phyloP scores from a whole-genome alignment of 1,140 invertebrate genomes.

The Bacillus rossius region DNA sequence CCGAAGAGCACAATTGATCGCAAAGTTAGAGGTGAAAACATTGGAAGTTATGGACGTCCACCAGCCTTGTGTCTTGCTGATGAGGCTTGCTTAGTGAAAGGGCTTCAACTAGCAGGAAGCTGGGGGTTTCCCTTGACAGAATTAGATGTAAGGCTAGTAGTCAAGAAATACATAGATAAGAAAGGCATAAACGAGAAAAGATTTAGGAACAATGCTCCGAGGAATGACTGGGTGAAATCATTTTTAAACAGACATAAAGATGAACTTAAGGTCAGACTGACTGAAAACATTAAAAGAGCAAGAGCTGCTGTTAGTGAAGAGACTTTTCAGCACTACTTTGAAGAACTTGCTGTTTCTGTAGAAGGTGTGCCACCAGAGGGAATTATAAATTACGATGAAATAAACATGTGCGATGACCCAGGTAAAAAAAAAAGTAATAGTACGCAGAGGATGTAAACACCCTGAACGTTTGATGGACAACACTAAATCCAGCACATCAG shows the following conservation, averaged over 20 bases:
- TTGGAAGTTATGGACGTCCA: too few species aligned
- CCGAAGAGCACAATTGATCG: too few species aligned
- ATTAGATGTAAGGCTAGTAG: constrained; percentile 22
- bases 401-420: constrained; percentile 31
- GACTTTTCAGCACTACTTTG: constrained; percentile 24
- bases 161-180: constrained; percentile 31
- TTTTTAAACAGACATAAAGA: constrained; percentile 29
- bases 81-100: background rate
- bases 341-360: constrained; percentile 27
- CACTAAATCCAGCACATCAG: constrained; percentile 28
- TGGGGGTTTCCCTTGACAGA: constrained; percentile 32
- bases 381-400: constrained; percentile 40
- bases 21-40: background rate
- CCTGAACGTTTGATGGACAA: constrained; percentile 30
- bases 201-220: constrained; percentile 32
- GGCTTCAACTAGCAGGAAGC: constrained; percentile 12
- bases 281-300: constrained; percentile 31
- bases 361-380: constrained; percentile 31
- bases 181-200: constrained; percentile 10
- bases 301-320: constrained; percentile 22
- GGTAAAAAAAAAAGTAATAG: constrained; percentile 27
- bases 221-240: constrained; percentile 27
- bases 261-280: constrained; percentile 21
- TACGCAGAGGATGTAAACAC: constrained; percentile 32
- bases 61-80: too few species aligned